Evolutionary conservation across 2,797 vertebrate genomes (phyloP).

Genomic region (Pseudochirops corinnae): DNA sequence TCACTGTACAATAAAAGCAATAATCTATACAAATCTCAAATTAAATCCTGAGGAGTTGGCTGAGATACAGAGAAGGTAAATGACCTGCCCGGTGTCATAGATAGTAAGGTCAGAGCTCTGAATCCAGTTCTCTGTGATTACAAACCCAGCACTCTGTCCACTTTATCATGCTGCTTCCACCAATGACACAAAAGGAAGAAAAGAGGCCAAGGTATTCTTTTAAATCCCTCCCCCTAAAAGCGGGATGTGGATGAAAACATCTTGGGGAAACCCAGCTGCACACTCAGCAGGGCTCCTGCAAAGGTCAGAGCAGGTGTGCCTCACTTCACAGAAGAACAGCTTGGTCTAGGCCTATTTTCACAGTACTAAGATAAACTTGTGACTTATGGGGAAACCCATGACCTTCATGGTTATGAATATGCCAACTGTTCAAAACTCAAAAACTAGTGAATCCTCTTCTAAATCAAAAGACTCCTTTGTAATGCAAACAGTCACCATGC

Average conservation of each 20-base stretch:
- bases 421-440: neutral
- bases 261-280: neutral
- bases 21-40: neutral
- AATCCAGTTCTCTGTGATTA: neutral
- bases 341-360: neutral
- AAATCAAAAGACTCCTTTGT: neutral
- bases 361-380: neutral
- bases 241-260: neutral
- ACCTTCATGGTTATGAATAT: neutral
- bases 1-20: neutral
- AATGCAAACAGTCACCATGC: neutral
- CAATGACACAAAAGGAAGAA: neutral
- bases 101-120: neutral
- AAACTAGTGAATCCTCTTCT: neutral
- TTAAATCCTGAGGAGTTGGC: neutral
- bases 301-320: neutral
- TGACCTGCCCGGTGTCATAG: neutral
- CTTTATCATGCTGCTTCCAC: neutral
- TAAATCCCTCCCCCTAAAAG: neutral
- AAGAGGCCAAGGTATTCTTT: neutral
- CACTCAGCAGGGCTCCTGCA: neutral
- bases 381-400: neutral
- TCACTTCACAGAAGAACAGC: neutral
- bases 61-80: neutral
- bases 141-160: neutral